Conservation (phyloP, 2,888 invertebrate genomes). For the Boloria selene region DNA sequence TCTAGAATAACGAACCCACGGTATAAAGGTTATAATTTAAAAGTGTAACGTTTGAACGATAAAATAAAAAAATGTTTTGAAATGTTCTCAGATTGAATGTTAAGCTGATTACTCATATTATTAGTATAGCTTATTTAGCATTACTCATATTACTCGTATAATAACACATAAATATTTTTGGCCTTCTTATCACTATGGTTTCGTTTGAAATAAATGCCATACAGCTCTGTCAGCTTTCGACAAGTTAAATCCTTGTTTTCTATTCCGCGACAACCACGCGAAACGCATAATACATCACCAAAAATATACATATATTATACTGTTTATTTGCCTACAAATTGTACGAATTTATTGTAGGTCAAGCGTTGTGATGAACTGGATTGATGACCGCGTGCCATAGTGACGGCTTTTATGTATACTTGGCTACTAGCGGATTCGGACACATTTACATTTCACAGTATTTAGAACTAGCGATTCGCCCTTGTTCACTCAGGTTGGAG, state of each 20-base stretch:
- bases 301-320: constrained; percentile 13
- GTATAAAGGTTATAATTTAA: too few relatives aligned
- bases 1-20: too few relatives aligned
- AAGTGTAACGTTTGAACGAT: too few relatives aligned
- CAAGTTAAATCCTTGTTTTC: constrained; percentile 28
- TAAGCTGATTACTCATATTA: too few relatives aligned
- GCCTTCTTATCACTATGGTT: background rate
- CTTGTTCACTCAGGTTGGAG: too few relatives aligned
- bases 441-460: too few relatives aligned
- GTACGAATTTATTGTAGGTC: constrained; percentile 17
- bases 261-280: constrained; percentile 6
- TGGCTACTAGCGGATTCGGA: background rate
- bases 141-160: too few relatives aligned
- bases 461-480: too few relatives aligned
- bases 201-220: constrained; percentile 1
- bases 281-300: constrained; percentile 23
- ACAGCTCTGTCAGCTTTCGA: constrained; percentile 22
- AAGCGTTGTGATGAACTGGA: constrained; percentile 22
- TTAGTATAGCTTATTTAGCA: too few relatives aligned
- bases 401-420: constrained; percentile 8
- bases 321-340: constrained; percentile 12
- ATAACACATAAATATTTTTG: too few relatives aligned
- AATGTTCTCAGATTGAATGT: too few relatives aligned
- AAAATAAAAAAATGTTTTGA: too few relatives aligned
- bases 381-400: constrained; percentile 19